Evolutionary conservation across 2,797 vertebrate species (phyloP), one percentile per base, ranked within the genome.

Genomic region (Podarcis siculus): DNA sequence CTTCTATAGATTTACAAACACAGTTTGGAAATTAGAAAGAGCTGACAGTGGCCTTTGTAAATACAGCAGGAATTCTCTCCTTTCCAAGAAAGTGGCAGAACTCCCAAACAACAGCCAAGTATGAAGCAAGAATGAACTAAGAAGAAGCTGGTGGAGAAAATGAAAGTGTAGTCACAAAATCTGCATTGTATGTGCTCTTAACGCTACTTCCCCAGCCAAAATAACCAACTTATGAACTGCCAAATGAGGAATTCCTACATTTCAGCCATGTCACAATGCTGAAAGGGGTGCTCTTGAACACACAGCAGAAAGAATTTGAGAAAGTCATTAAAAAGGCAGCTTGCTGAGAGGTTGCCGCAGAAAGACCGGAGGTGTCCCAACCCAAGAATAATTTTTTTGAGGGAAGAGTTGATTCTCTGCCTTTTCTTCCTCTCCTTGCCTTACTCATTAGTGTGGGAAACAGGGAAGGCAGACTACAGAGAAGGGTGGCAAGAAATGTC

Each of bases 281-380:
- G 69, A 87, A 87, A 75, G 27, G 32, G 49, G 61, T 32, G n/a
- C 55, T 35, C 69, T 55, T 37, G 85, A 86, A 71, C 75, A 75
- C 8, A 35, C 27, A 79, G 75, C 9, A 25, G 30, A 73, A 21
- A 30, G 69, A 39, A 80, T 39, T 49, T 80, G 67, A 55, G 64
- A 86, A 35, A 79, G 78, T 82, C 72, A 87, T 87, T 82, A 82
- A 87, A 82, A 82, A 35, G 61, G 39, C 21, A 77, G 21, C 86
- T 77, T 82, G 79, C 86, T 82, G 79, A 77, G 80, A 81, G 71
- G 64, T 67, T 77, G 72, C 67, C 15, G n/a, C 61, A 55, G 39
- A 77, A 83, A 69, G n/a, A 35, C 58, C 49, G 21, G 9, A 66
- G 25, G 39, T 82, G 86, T 87, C 42, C 69, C 39, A 87, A n/a